Base-by-base conservation (phyloP, 2,113 vertebrate genomes). In the Numenius arquata region DNA sequence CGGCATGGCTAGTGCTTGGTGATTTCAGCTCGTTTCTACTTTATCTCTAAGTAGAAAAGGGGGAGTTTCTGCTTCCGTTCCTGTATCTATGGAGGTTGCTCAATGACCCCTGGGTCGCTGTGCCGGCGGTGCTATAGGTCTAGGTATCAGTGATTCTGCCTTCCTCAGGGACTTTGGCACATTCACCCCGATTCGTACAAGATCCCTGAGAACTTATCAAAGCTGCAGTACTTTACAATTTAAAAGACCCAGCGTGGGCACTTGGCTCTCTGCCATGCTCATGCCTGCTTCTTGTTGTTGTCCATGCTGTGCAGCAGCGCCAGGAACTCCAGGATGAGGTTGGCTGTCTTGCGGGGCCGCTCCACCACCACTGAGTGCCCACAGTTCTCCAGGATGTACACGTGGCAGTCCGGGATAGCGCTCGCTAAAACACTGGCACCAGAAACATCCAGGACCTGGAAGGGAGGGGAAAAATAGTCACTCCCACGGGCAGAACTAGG, bases 311-410 rank as follows among this genome's bases (percentile, higher is more conserved):
- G 98, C 96, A 99, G 97, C 74, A 98, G 95, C 0, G 97, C 96
- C 89, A 99, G 92, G 85, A 99, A 99, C 96, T 99, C 98, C 14
- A 97, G 40, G 9, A 99, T 97, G 91, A 99, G 98, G 74, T 98
- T 98, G 45, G 99, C 99, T 0, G 98, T 97, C 94, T 99, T 99
- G 76, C 99, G 98, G 17, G 99, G 99, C 45, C 98, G 98, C 95
- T 99, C 99, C 98, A 99, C 95, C 56, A 98, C 97, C 96, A 99
- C 98, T 0, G 98, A 98, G 97, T 99, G 99, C 53, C 99, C 99
- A 3, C 99, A 99, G 98, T 98, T 98, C 87, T 99, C 99, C 96
- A 99, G 95, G 85, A 99, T 95, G 34, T 98, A 98, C 89, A 99
- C 98, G 15, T 98, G 98, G 95, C 98, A 99, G 87, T 97, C 96